Base-by-base conservation (phyloP, 1,140 invertebrate species). In the Drosophila oshimai region DNA sequence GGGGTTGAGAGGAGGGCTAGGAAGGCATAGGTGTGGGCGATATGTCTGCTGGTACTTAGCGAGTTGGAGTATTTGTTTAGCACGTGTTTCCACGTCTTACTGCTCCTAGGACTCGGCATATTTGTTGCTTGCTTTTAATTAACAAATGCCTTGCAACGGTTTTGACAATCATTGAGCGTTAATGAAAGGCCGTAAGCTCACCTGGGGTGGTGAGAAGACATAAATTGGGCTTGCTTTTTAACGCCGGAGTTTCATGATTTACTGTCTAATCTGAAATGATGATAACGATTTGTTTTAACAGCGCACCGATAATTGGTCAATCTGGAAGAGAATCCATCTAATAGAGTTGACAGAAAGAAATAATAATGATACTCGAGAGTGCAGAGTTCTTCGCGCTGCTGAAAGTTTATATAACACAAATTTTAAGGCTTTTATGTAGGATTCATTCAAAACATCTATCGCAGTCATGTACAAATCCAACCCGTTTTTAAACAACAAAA, bases 81-180 rank as follows among this genome's bases (percentile, higher is more conserved):
- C 69, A 73, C 69, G 47, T 73, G 54, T 60, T 71, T 26, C 42
- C 53, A 51, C 55, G 53, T 60, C 37, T 20, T 49, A 3, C 13
- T 13, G 42, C 41, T 36, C 24, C 42, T 29, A 60, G 65, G 28
- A 36, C 28, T 2, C 22, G 33, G 68, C 45, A 10, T 37, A 72
- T 65, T 55, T 64, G 70, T 64, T 64, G 47, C 70, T 50, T 73
- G 49, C 42, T 64, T 73, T 73, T 73, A 73, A 73, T 73, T 73
- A 73, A 73, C 68, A 73, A 73, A 73, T 73, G 57, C 70, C 69
- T 73, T 50, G 44, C 57, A 72, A 64, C 57, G 50, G 41, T 73
- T 73, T 34, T 50, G 13, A 49, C 45, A 61, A 47, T 58, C 51
- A 60, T 39, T 45, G 68, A 54, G 49, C 67, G 44, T 34, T 70